A percentile compares a stretch with the other conserved stretches of the same genome.
phyloP scores from a whole-genome alignment of 2,797 vertebrate species.

The Pangasius macronema region DNA sequence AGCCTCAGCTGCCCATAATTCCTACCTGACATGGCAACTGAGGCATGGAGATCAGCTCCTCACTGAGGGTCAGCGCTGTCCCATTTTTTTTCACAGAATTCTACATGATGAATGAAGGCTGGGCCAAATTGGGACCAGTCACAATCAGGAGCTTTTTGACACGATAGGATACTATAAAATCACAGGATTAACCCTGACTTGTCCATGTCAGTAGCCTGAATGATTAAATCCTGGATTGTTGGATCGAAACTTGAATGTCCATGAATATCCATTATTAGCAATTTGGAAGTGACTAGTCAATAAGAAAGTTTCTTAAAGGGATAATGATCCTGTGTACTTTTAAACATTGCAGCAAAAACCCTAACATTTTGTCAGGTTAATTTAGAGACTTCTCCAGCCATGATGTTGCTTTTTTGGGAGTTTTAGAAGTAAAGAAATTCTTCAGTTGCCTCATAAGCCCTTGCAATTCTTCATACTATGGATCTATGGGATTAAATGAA shows the following conservation, averaged over 20 bases:
- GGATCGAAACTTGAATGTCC: background rate
- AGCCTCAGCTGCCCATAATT: constrained; percentile 83
- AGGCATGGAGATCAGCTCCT: constrained; percentile 86
- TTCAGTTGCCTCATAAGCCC: constrained; percentile 45
- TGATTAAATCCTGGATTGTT: background rate
- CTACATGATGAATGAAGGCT: constrained; percentile 85
- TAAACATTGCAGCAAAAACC: background rate
- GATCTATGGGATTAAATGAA: constrained; percentile 63
- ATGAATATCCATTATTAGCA: background rate
- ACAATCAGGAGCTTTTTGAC: constrained; percentile 60
- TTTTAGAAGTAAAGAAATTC: constrained; percentile 39
- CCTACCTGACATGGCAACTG: constrained; percentile 95
- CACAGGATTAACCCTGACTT: constrained; percentile 23
- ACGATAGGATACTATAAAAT: constrained; percentile 58
- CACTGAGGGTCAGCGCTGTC: constrained; percentile 87
- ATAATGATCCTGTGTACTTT: background rate
- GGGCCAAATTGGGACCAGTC: constrained; percentile 56
- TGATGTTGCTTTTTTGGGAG: constrained; percentile 39
- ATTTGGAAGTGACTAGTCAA: background rate
- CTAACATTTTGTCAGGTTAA: background rate
- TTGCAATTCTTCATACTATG: constrained; percentile 57
- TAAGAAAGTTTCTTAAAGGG: background rate
- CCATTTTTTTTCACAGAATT: constrained; percentile 86
- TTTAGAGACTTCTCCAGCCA: background rate
- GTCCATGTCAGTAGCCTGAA: background rate